These are phyloP conservation scores for Isurus oxyrinchus DNA, from an alignment of 2,113 vertebrate genomes.

Conservation along the genomic window DNA sequence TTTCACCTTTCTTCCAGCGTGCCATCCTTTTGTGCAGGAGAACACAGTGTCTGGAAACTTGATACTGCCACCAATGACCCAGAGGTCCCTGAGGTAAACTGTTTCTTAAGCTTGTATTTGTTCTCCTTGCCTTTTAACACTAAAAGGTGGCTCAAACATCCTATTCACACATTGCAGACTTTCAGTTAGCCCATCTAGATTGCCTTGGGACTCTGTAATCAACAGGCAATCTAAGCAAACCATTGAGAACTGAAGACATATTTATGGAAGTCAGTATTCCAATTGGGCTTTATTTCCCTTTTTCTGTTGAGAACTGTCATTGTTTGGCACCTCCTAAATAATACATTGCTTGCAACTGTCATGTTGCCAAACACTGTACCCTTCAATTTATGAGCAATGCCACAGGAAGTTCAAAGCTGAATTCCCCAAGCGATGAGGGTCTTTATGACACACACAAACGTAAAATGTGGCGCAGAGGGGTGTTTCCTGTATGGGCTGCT, in stretches of 20 bases:
- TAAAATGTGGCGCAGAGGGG: too few species aligned
- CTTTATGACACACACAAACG: neutral
- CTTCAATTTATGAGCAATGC: neutral
- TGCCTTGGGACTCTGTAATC: neutral
- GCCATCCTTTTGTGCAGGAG: neutral
- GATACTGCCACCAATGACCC: neutral
- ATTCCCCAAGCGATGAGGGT: neutral
- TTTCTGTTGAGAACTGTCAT: too few species aligned
- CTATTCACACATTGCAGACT: neutral
- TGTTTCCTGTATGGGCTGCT: too few species aligned
- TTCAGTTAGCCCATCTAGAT: neutral
- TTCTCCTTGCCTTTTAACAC: neutral
- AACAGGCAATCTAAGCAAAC: neutral
- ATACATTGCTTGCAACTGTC: too few species aligned
- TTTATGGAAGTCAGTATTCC: too few species aligned
- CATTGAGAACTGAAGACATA: neutral
- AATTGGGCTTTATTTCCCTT: too few species aligned
- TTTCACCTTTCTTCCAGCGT: neutral
- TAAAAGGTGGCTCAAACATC: neutral
- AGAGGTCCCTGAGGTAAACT: neutral
- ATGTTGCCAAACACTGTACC: neutral
- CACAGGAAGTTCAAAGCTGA: neutral
- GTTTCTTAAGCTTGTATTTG: neutral
- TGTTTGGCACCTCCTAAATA: too few species aligned
- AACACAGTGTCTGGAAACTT: neutral